phyloP scores from a whole-genome alignment of 2,797 vertebrate genomes.

The Podargus strigoides region DNA sequence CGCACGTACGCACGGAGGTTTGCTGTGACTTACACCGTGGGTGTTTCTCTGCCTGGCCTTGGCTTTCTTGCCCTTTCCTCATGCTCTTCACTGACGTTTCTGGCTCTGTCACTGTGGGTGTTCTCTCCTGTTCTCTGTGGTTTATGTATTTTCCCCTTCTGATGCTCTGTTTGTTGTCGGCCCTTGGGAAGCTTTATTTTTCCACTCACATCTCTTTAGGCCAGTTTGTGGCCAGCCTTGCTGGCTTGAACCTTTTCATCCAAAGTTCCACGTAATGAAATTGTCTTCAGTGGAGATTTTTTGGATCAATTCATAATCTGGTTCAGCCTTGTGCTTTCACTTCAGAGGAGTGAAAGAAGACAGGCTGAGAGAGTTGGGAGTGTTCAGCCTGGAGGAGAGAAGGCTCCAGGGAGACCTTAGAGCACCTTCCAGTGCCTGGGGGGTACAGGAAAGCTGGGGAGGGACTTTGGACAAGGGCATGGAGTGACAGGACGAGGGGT shows the following conservation, averaged over 20 bases:
- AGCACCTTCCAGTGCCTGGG: too few relatives aligned
- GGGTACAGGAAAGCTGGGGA: too few relatives aligned
- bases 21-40: background rate
- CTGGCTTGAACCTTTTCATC: background rate
- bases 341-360: too few relatives aligned
- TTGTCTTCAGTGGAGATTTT: background rate
- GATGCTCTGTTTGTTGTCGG: background rate
- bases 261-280: background rate
- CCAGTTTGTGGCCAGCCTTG: background rate
- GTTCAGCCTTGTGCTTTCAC: background rate
- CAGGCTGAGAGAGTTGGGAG: too few relatives aligned
- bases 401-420: too few relatives aligned
- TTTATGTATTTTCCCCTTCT: background rate
- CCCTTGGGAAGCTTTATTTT: background rate
- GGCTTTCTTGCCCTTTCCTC: background rate
- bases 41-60: background rate
- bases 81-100: background rate
- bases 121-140: background rate
- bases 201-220: background rate
- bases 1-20: background rate
- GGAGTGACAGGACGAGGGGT: too few relatives aligned
- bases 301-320: background rate
- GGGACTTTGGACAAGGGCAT: too few relatives aligned
- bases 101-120: accelerated
- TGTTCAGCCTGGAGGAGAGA: too few relatives aligned